Base-by-base conservation (phyloP, 1,140 invertebrate species). In the Drosophila albomicans region DNA sequence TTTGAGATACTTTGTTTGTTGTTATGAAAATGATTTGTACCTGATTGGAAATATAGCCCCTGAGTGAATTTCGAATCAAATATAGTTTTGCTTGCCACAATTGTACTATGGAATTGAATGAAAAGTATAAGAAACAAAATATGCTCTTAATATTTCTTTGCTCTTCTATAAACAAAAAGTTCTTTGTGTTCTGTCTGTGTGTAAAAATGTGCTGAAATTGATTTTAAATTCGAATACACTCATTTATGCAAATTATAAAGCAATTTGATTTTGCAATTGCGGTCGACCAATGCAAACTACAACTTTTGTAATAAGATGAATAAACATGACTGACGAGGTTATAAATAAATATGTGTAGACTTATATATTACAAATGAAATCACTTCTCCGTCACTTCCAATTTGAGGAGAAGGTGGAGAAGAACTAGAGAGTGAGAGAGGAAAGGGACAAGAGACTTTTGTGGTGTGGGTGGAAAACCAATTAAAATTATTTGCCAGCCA, bases 401-500 rank as follows among this genome's bases (percentile, higher is more conserved):
- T 67, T 66, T 30, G 63, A 66, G 13, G 15, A 25, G 16, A 16
- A 52, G 5, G 20, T 5, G 16, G 25, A 16, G 13, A 57, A 3
- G 15, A 1, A 45, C 45, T 8, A 38, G 35, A 38, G 5, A 28
- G n/a, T n/a, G n/a, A n/a, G n/a, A n/a, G n/a, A n/a, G n/a, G n/a
- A n/a, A n/a, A n/a, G 20, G 3, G 15, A 4, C 6, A 16, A 49
- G 58, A 38, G 75, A 13, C 20, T 30, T 61, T 10, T 11, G 57
- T 38, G 35, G 35, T 38, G 35, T 38, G 35, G 35, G 32, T 45
- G 16, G 78, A 88, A 88, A 88, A 88, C 84, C 84, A 88, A 88
- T 88, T 88, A 88, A 88, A 88, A 89, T 88, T 89, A 89, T 88
- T 88, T 88, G 78, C 68, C 67, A 70, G 66, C 66, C 68, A 85